Conservation (phyloP, 2,113 vertebrate species). For the Pterocles burchelli region DNA sequence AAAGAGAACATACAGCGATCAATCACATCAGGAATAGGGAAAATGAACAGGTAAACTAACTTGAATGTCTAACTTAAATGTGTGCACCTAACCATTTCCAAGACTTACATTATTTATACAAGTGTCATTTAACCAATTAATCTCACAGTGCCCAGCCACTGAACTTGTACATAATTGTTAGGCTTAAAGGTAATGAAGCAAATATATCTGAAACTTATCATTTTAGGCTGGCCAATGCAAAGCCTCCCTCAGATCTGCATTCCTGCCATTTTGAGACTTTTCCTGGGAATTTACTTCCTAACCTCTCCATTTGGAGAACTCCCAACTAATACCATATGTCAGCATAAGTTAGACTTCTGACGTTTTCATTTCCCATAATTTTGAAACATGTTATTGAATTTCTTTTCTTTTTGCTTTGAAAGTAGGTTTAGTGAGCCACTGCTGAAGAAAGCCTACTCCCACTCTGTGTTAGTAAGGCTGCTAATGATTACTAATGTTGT, state of each 20-base stretch:
- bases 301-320: background rate
- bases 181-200: background rate
- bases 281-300: background rate
- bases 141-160: background rate
- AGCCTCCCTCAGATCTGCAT: background rate
- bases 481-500: background rate
- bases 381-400: background rate
- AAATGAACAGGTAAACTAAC: background rate
- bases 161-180: background rate
- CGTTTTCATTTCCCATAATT: background rate
- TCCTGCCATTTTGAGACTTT: background rate
- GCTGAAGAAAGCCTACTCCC: background rate
- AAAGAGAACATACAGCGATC: conserved; percentile 23
- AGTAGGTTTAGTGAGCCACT: background rate
- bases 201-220: background rate
- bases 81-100: background rate
- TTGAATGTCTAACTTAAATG: background rate
- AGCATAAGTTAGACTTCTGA: background rate
- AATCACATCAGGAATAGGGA: background rate
- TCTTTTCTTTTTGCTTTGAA: background rate
- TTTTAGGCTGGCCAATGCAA: background rate
- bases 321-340: background rate
- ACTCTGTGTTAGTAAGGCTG: background rate
- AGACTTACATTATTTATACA: background rate
- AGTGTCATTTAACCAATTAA: background rate